Conservation (phyloP, 2,888 invertebrate genomes). For the Torymus aiolomorphi region DNA sequence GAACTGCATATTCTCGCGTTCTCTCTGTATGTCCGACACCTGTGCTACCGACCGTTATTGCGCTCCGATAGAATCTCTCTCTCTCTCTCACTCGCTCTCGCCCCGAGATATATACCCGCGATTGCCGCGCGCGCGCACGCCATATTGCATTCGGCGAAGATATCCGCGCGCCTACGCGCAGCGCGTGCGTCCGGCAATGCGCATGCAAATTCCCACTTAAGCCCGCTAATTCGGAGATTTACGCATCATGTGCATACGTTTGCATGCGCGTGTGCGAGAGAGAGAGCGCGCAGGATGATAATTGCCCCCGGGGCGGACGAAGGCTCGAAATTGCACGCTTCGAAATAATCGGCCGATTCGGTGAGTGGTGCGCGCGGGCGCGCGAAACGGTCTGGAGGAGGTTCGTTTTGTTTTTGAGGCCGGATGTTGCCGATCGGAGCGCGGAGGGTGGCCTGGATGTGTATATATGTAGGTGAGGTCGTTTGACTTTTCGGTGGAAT, state of each 20-base stretch:
- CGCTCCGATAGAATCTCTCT: slow-evolving; percentile 41
- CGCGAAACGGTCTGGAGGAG: too few species aligned
- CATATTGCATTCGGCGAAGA: slow-evolving; percentile 63
- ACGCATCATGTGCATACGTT: slow-evolving; percentile 22
- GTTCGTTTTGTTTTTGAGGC: neutral
- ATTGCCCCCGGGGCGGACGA: slow-evolving; percentile 21
- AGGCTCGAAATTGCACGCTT: slow-evolving; percentile 40
- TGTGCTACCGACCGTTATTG: slow-evolving; percentile 51
- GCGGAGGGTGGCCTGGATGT: neutral
- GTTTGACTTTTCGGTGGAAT: too few species aligned
- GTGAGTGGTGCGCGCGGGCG: neutral
- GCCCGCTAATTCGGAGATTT: slow-evolving; percentile 57
- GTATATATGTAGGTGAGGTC: neutral
- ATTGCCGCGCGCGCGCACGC: slow-evolving; percentile 59
- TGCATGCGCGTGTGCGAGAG: too few species aligned
- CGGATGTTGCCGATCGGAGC: too few species aligned
- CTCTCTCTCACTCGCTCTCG: slow-evolving; percentile 2
- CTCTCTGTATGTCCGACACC: slow-evolving; percentile 59
- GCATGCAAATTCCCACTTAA: slow-evolving; percentile 61
- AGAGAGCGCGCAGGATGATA: neutral
- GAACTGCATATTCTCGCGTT: neutral
- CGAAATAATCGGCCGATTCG: slow-evolving; percentile 40
- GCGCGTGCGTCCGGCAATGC: slow-evolving; percentile 54
- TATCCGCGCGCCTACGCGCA: slow-evolving; percentile 13
- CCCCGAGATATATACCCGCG: slow-evolving; percentile 20